phyloP scores from a whole-genome alignment of 2,888 invertebrate species.

The Geotrupes spiniger region DNA sequence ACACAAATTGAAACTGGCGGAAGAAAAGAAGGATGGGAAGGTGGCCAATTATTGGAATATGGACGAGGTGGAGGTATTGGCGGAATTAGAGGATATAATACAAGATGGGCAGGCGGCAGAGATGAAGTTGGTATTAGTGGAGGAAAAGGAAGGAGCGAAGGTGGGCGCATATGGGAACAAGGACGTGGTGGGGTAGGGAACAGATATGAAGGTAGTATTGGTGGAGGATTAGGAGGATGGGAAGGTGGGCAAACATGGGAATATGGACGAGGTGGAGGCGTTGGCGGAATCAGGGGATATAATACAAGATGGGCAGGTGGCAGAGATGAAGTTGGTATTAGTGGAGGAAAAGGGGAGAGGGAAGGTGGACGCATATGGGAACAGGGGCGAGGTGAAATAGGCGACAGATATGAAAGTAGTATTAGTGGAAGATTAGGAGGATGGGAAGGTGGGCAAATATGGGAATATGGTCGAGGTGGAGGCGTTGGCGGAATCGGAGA shows the following conservation, averaged over 20 bases:
- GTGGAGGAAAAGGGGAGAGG: neutral
- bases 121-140: slow-evolving; percentile 7
- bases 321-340: slow-evolving; percentile 2
- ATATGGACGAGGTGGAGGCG: slow-evolving; percentile 5
- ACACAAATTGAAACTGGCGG: no score
- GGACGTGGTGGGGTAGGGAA: slow-evolving; percentile 10
- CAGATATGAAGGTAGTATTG: slow-evolving; percentile 15
- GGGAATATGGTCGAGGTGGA: neutral
- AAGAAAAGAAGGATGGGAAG: no score
- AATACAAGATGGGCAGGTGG: slow-evolving; percentile 7
- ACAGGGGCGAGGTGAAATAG: slow-evolving; percentile 8
- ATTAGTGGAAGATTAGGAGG: slow-evolving; percentile 21
- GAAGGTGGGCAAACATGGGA: slow-evolving; percentile 6
- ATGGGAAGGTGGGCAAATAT: slow-evolving; percentile 5
- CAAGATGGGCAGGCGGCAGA: slow-evolving; percentile 4
- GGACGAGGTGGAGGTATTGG: slow-evolving; percentile 6
- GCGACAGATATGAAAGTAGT: slow-evolving; percentile 16
- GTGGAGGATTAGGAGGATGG: slow-evolving; percentile 21
- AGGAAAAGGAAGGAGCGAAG: slow-evolving; percentile 10
- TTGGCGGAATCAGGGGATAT: slow-evolving; percentile 2
- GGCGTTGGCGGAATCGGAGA: slow-evolving; percentile 3
- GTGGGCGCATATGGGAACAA: slow-evolving; percentile 9
- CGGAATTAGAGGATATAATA: slow-evolving; percentile 3
- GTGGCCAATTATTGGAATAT: no score
- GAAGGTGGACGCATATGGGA: slow-evolving; percentile 8